A percentile compares a stretch with the other conserved stretches of the same genome.
These are phyloP conservation scores for Oncopodura yosiiana DNA, from an alignment of 1,140 invertebrate species.

Conservation along the genomic window DNA sequence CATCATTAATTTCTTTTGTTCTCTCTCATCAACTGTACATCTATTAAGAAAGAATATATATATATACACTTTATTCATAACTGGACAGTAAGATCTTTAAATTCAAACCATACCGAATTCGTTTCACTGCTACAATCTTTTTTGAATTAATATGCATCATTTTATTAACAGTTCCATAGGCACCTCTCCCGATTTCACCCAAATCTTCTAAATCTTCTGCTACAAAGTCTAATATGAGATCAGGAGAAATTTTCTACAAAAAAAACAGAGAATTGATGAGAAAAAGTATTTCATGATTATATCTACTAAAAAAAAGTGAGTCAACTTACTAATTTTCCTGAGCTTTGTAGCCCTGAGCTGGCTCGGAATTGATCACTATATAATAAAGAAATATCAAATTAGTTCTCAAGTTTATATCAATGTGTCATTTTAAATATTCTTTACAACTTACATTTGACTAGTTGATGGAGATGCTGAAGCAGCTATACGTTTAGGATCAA, in stretches of 20 bases:
- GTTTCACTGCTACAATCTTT: conserved; percentile 93
- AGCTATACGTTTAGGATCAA: not conserved
- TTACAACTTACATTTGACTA: conserved; percentile 18
- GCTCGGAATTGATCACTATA: conserved; percentile 29
- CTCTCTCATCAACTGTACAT: conserved; percentile 80
- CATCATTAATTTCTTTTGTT: conserved; percentile 90
- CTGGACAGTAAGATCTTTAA: not conserved
- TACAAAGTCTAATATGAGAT: conserved; percentile 77
- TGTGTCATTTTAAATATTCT: not conserved
- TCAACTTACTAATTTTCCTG: conserved; percentile 29
- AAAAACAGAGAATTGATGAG: conserved; percentile 7
- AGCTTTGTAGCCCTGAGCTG: conserved; percentile 20
- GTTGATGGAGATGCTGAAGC: conserved; percentile 2
- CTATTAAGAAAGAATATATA: conserved; percentile 44
- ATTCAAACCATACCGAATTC: conserved; percentile 48
- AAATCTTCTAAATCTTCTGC: conserved; percentile 54
- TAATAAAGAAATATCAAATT: not conserved
- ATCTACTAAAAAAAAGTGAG: not conserved
- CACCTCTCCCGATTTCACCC: conserved; percentile 83
- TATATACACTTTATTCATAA: not conserved
- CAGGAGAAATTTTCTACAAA: conserved; percentile 62
- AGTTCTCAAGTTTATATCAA: not conserved
- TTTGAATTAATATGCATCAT: conserved; percentile 81
- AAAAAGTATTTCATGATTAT: not conserved
- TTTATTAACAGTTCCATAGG: conserved; percentile 93